phyloP scores from a whole-genome alignment of 23 tunicate genomes.

The Botrylloides violaceus region DNA sequence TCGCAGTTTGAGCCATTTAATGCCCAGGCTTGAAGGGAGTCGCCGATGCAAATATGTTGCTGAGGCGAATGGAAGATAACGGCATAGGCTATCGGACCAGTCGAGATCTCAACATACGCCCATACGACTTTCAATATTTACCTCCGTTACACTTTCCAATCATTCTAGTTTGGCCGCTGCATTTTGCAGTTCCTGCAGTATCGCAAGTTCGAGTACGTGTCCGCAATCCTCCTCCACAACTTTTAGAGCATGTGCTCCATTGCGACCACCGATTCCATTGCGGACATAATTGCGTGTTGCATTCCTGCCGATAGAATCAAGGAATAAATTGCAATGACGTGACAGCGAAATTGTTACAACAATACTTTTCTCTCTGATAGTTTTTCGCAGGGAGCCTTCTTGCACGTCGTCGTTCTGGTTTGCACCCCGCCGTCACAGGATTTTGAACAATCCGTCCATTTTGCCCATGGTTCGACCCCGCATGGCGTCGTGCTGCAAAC shows the following conservation, averaged over 20 bases:
- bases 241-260: not conserved
- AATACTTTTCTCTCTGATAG: no score
- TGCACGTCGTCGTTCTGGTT: not conserved
- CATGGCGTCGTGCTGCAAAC: not conserved
- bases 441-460: constrained; percentile 13
- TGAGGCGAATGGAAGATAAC: no score
- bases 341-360: no score
- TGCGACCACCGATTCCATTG: not conserved
- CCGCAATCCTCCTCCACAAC: not conserved
- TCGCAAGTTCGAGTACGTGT: not conserved
- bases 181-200: not conserved
- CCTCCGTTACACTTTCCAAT: not conserved
- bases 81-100: no score
- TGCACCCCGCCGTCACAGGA: constrained; percentile 11
- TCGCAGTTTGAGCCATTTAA: no score
- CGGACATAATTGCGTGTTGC: not conserved
- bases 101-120: no score
- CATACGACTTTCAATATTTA: no score
- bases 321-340: no score
- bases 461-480: not conserved
- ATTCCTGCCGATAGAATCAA: not conserved
- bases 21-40: no score
- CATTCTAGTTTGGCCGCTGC: not conserved
- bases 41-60: no score
- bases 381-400: no score